Evolutionary conservation across 2,888 invertebrate genomes (phyloP).

Genomic region (Cyclophora albipunctata): DNA sequence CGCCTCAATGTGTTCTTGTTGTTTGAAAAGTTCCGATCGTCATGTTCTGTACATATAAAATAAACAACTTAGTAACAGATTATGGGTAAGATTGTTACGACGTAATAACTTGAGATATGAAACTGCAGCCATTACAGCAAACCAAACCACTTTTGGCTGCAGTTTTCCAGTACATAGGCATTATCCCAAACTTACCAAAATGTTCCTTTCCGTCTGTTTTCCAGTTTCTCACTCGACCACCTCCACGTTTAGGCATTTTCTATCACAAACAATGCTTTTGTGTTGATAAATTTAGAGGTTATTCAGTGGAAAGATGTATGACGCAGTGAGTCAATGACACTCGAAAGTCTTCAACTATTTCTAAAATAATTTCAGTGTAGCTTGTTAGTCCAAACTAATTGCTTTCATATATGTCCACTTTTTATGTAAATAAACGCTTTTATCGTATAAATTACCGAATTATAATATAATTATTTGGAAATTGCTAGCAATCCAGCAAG

Average conservation of each 20-base stretch:
- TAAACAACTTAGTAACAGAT: neutral
- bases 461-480: too few species aligned
- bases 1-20: constrained; percentile 52
- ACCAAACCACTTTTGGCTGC: too few species aligned
- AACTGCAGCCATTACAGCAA: too few species aligned
- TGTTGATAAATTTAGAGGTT: neutral
- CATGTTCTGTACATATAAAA: constrained; percentile 54
- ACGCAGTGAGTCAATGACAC: constrained; percentile 17
- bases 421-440: too few species aligned
- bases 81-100: neutral
- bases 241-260: constrained; percentile 67
- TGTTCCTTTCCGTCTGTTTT: constrained; percentile 46
- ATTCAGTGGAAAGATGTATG: constrained; percentile 17
- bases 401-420: too few species aligned
- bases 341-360: too few species aligned
- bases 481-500: neutral
- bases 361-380: too few species aligned
- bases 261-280: neutral
- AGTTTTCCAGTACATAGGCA: too few species aligned
- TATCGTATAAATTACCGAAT: too few species aligned
- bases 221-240: constrained; percentile 53
- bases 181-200: constrained; percentile 44
- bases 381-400: too few species aligned
- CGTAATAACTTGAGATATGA: too few species aligned
- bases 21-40: constrained; percentile 54